These are phyloP conservation scores for Sminthurides aquaticus DNA, from an alignment of 2,888 invertebrate species.

Conservation along the genomic window DNA sequence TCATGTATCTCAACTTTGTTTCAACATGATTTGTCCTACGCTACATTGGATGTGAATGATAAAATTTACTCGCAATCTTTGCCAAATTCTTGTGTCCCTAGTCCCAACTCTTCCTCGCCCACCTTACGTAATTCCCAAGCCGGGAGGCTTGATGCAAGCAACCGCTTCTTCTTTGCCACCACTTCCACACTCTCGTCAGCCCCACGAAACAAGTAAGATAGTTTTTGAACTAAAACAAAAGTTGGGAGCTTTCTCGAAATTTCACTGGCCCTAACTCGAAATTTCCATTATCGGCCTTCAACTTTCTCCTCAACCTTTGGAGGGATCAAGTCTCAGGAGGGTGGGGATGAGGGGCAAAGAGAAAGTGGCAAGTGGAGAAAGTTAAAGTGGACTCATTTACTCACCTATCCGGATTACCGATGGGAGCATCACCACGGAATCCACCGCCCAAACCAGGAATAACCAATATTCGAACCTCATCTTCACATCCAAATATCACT, in stretches of 20 bases:
- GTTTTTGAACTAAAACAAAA: slow-evolving; percentile 1
- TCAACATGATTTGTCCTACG: neutral
- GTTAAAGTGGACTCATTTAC: slow-evolving; percentile 8
- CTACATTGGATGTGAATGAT: slow-evolving; percentile 4
- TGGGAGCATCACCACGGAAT: slow-evolving; percentile 32
- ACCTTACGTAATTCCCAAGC: neutral
- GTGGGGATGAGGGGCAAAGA: too few species aligned
- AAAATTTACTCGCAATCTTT: neutral
- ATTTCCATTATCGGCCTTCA: neutral
- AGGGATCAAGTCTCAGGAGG: too few species aligned
- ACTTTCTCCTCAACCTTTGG: neutral
- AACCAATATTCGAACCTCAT: slow-evolving; percentile 24
- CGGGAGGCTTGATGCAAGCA: too few species aligned
- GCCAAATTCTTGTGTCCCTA: neutral
- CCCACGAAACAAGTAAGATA: neutral
- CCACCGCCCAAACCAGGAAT: slow-evolving; percentile 27
- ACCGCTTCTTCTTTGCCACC: neutral
- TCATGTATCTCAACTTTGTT: slow-evolving; percentile 6
- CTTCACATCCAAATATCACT: neutral
- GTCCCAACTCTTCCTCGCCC: neutral
- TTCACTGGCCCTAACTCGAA: neutral
- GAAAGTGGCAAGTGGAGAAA: neutral
- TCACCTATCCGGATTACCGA: slow-evolving; percentile 41
- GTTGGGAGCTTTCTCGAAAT: neutral
- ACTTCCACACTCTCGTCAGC: too few species aligned